Base-by-base conservation (phyloP, 2,888 invertebrate genomes). In the Mycalesis mineus region DNA sequence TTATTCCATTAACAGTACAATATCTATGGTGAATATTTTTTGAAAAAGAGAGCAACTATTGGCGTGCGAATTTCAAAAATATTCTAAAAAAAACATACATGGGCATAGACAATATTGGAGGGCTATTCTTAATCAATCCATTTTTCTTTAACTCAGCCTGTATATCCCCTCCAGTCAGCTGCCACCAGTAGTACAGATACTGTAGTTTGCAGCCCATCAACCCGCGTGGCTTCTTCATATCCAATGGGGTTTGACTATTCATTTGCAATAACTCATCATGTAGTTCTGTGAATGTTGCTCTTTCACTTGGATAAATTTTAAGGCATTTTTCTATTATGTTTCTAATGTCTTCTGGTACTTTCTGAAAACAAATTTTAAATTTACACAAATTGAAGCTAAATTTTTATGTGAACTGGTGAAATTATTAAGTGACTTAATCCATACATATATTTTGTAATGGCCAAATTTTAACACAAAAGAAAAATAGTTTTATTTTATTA, bases 171-270 rank as follows among this genome's bases (percentile, higher is more conserved):
- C 99, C 99, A 14, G 98, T 96, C 57, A 99, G 78, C 77, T 96
- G 96, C 99, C 99, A 99, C 84, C 98, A 92, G 77, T 97, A 95
- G 78, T 98, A 99, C 28, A 98, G 91, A 74, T 97, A 96, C 62
- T 95, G 93, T 64, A 98, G 86, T 9, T 93, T 91, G 62, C 89
- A 88, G 0, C 88, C 88, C 68, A 91, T 71, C 2, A 92, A 70
- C 44, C 87, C 74, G 57, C 80, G 66, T 44, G 77, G 90, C 55
- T 91, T 86, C 65, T 91, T 83, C 5, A 76, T 73, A 52, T 88
- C 84, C 15, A 91, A 73, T 55, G 87, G 81, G 55, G 86, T 87
- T 55, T 87, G 88, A 22, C 78, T 78, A 66, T 77, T 75, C 15
- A 71, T 74, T 44, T 68, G 70, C 36, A 80, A 80, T 45, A 78